Evolutionary conservation across 2,888 invertebrate genomes (phyloP).

Genomic region (Apamea monoglypha): DNA sequence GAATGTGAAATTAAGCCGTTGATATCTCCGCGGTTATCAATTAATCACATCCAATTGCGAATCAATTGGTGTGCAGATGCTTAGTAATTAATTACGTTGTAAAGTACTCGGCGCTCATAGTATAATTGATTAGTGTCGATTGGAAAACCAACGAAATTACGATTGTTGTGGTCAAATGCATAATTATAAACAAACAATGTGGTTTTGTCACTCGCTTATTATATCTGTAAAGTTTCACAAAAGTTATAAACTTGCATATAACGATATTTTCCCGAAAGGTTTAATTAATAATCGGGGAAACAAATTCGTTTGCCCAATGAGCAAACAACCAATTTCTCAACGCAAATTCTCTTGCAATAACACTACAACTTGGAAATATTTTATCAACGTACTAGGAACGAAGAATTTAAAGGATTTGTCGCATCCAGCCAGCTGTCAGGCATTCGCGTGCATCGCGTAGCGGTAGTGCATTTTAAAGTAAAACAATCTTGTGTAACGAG

Average conservation of each 20-base stretch:
- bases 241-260: neutral
- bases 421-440: conserved; percentile 41
- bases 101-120: conserved; percentile 14
- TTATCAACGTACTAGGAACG: conserved; percentile 17
- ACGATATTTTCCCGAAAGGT: neutral
- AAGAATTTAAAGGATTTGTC: conserved; percentile 37
- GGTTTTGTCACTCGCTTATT: neutral
- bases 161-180: neutral
- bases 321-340: conserved; percentile 7
- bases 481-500: conserved; percentile 68
- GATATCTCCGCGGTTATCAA: conserved; percentile 35
- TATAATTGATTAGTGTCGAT: neutral
- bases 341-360: conserved; percentile 11
- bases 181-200: neutral
- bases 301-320: neutral
- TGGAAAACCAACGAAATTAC: neutral
- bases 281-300: neutral
- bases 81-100: conserved; percentile 45
- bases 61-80: conserved; percentile 50
- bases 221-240: neutral
- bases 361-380: conserved; percentile 6
- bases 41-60: conserved; percentile 53
- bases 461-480: conserved; percentile 60
- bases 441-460: conserved; percentile 24
- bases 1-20: conserved; percentile 40